Evolutionary conservation across 2,113 vertebrate genomes (phyloP), one percentile per base, ranked within the genome.

Genomic region (Mystacornis crossleyi): DNA sequence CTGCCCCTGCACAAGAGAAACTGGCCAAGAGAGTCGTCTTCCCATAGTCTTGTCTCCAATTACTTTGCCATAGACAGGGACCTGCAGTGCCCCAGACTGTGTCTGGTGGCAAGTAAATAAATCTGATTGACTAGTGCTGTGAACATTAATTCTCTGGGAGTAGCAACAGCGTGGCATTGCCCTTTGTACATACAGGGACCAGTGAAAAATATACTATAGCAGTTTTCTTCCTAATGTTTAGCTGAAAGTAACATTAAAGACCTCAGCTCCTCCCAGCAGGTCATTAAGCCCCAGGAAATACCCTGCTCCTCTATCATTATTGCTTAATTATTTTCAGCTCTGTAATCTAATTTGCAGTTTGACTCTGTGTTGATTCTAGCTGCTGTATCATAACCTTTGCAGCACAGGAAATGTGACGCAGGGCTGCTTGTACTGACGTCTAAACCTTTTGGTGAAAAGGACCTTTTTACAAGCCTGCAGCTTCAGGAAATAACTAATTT

Each of bases 271-370:
- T 92, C 92, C 95, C 80, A 92, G 48, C 55, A 90, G 96, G 94
- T 93, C 90, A 95, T 90, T 94, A 94, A 97, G 93, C 82, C 86
- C 86, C 92, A 89, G 92, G 90, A 97, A 97, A 94, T 89, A 74
- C 79, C 48, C 48, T 45, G 82, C 84, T 92, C 80, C 75, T 94
- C 90, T 86, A 6, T 89, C 25, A 0, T 96, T 95, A 95, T 61
- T 94, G 82, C 90, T 94, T 96, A 96, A 96, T 96, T 96, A 95
- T 95, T 96, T 97, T 96, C 96, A 96, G 82, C 88, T 92, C 92
- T 95, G 75, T 93, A 93, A 97, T 97, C 88, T 94, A 92, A 96
- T 96, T 96, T 96, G 80, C 86, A 86, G 92, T 92, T 96, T 96
- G 93, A 67, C 79, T 94, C 88, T 66, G 5, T 92, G 92, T 92